Base-by-base conservation (phyloP, 2,113 vertebrate species). In the Porphyrio hochstetteri region DNA sequence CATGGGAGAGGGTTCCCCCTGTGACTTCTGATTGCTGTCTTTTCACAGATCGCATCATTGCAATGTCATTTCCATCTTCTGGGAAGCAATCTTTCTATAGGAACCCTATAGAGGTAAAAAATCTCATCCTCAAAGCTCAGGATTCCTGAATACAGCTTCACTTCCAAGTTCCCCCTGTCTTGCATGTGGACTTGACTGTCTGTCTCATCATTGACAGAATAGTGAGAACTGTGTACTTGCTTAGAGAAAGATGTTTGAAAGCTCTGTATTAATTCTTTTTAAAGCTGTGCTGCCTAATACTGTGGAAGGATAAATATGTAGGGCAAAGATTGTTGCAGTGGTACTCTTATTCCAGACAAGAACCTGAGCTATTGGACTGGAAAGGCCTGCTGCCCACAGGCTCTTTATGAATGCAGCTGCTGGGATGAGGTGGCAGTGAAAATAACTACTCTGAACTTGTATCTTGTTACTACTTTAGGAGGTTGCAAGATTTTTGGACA, bases 41-140 rank as follows among this genome's bases (percentile, higher is more conserved):
- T 29, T 52, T 86, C 82, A 50, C 92, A 99, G 99, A 99, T 44
- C 98, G 98, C 29, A 98, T 99, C 92, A 99, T 99, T 92, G 99
- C 99, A 48, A 99, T 99, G 99, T 99, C 99, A 10, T 99, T 99
- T 90, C 99, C 99, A 23, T 99, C 99, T 64, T 99, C 99, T 95
- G 99, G 99, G 92, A 98, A 98, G 82, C 98, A 99, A 75, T 99
- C 99, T n/a, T 98, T 99, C 95, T 99, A 99, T 40, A 98, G 99
- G 93, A 99, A 99, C 97, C 99, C 99, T 18, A 99, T 99, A 91
- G 80, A 93, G 97, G 99, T 99, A 98, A 97, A 97, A 84, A 68
- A 10, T 42, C 35, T 28, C 8, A 4, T 23, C 40, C 71, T 14
- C 8, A 7, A 68, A 50, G 31, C 38, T 84, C 23, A 60, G 5